phyloP scores from a whole-genome alignment of 64 coral and sea anemone species.

The Pachyseris speciosa region DNA sequence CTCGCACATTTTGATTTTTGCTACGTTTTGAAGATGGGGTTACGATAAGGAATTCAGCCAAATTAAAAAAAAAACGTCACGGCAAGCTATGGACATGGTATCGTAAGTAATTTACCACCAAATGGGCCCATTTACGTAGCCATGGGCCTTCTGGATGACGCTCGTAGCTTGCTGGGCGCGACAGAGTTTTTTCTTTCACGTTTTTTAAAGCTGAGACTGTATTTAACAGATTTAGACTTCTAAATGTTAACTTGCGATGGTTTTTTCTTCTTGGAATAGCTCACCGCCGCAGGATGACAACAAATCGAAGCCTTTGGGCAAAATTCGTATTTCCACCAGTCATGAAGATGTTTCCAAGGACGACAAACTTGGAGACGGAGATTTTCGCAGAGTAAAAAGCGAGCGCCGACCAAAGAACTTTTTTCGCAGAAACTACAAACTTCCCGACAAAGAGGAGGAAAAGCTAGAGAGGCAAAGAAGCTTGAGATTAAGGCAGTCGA shows the following conservation, averaged over 20 bases:
- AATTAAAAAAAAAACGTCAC: too few relatives aligned
- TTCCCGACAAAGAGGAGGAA: conserved; percentile 85
- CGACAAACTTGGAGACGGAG: conserved; percentile 34
- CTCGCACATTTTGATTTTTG: not conserved
- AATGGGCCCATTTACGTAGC: too few relatives aligned
- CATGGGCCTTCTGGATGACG: too few relatives aligned
- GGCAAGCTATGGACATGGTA: too few relatives aligned
- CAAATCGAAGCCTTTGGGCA: not conserved
- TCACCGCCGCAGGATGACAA: not conserved
- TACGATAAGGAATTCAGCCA: too few relatives aligned
- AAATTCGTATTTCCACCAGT: conserved; percentile 30
- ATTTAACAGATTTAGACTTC: not conserved
- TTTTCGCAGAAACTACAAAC: conserved; percentile 79
- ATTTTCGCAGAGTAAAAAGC: conserved; percentile 81
- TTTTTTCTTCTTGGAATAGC: not conserved
- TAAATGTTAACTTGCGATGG: not conserved
- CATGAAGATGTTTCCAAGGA: conserved; percentile 65
- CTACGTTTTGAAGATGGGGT: not conserved
- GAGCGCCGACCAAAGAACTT: conserved; percentile 63
- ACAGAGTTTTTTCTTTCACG: too few relatives aligned
- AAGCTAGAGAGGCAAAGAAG: conserved; percentile 78
- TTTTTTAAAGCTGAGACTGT: not conserved
- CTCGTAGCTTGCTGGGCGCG: too few relatives aligned
- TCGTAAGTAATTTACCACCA: too few relatives aligned
- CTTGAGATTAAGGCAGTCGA: conserved; percentile 75